Conservation (phyloP, 2,888 invertebrate genomes). For the Buathra laborator region DNA sequence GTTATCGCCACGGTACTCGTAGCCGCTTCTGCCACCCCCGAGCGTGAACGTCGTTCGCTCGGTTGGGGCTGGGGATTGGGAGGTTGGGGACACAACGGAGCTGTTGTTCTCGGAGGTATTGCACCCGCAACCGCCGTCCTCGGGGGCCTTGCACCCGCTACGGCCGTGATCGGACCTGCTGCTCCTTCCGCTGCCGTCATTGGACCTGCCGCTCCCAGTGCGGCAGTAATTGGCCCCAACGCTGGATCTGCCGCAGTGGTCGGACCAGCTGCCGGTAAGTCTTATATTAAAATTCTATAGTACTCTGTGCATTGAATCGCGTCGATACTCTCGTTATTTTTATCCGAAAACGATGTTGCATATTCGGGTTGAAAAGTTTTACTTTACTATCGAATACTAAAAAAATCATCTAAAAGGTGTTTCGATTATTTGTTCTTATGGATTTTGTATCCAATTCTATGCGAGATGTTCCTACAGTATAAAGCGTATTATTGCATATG, state of each 20-base stretch:
- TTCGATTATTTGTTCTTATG: background rate
- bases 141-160: slow-evolving; percentile 60
- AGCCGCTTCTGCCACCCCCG: slow-evolving; percentile 72
- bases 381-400: background rate
- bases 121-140: slow-evolving; percentile 68
- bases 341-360: background rate
- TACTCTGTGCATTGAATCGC: background rate
- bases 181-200: slow-evolving; percentile 63
- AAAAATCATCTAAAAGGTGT: background rate
- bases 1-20: slow-evolving; percentile 72
- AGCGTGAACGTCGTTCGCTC: slow-evolving; percentile 77
- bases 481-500: no score
- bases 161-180: slow-evolving; percentile 67
- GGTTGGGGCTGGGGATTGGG: slow-evolving; percentile 63
- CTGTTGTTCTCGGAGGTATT: slow-evolving; percentile 71
- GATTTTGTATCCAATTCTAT: background rate
- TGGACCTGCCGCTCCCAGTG: slow-evolving; percentile 63
- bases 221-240: slow-evolving; percentile 72
- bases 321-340: background rate
- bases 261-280: slow-evolving; percentile 74
- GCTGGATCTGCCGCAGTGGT: slow-evolving; percentile 70
- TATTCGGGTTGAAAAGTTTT: background rate
- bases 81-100: slow-evolving; percentile 73
- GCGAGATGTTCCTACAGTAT: no score
- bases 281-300: background rate